Base-by-base conservation (phyloP, 2,888 invertebrate genomes). In the Hemaris fuciformis region DNA sequence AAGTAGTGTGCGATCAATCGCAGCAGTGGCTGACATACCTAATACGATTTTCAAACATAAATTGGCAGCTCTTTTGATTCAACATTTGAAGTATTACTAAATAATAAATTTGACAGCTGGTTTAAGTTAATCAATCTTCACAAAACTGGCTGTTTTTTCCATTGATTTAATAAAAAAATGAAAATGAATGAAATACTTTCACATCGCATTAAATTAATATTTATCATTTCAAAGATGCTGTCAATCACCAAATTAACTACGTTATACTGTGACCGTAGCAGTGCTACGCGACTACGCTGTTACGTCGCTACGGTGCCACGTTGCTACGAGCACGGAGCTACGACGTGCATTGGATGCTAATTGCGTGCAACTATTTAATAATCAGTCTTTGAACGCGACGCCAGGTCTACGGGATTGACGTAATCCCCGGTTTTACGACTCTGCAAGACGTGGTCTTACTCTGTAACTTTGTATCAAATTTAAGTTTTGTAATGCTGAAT, bases 301-400 rank as follows among this genome's bases (percentile, higher is more conserved):
- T 57, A 57, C 57, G 38, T 2, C 6, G 20, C 57, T 57, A 41
- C 41, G 41, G 1, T 27, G 58, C 58, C 43, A 58, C 27, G 58
- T 7, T 3, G 41, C 23, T 71, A 63, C 68, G 72, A 67, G 70
- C 67, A 69, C 76, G 75, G 78, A 84, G 48, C 48, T 48, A 48
- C 48, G 27, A 53, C 53, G 85, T 84, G 85, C 79, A 76, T 66
- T 75, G 81, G 83, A 82, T 88, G 88, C 79, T 88, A 87, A 89
- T 88, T 84, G 85, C 82, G 76, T 72, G 76, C 80, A 81, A 82
- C 83, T 78, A 83, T 87, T 87, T 85, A 87, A 87, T 85, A 87
- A 73, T 72, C 72, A 72, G 66, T 69, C 68, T 73, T 66, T 65
- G 70, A 71, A 64, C 63, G 57, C 64, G 60, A 66, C 70, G 73